Conservation (phyloP, 2,113 vertebrate genomes). For the Dendropsophus ebraccatus region DNA sequence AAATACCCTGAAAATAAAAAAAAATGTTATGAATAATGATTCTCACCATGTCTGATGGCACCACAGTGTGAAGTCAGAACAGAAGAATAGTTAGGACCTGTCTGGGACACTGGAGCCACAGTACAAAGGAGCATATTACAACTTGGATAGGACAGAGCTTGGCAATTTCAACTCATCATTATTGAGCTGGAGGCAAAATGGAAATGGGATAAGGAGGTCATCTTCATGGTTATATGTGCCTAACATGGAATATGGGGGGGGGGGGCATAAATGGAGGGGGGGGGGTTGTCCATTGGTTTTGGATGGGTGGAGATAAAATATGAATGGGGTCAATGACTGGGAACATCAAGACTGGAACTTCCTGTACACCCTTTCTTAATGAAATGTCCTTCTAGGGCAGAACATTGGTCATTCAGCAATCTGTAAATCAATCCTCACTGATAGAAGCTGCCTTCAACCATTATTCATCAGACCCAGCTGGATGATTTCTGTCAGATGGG, state of each 20-base stretch:
- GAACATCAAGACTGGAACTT: neutral
- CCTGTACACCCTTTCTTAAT: conserved; percentile 57
- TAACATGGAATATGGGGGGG: neutral
- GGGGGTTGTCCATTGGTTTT: neutral
- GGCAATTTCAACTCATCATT: neutral
- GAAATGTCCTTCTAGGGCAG: conserved; percentile 67
- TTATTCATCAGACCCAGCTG: conserved; percentile 74
- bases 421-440: conserved; percentile 70
- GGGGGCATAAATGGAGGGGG: neutral
- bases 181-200: neutral
- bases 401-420: conserved; percentile 66
- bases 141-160: conserved; percentile 3
- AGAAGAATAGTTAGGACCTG: neutral
- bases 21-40: neutral
- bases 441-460: conserved; percentile 71
- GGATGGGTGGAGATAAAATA: neutral
- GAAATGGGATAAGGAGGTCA: conserved; percentile 10
- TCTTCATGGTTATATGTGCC: neutral
- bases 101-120: neutral
- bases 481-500: conserved; percentile 72
- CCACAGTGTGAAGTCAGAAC: neutral
- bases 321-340: neutral
- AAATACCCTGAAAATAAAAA: neutral
- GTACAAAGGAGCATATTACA: neutral
- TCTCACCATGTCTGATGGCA: neutral